phyloP scores from a whole-genome alignment of 2,797 vertebrate genomes.

The Gallinago nigripennis region DNA sequence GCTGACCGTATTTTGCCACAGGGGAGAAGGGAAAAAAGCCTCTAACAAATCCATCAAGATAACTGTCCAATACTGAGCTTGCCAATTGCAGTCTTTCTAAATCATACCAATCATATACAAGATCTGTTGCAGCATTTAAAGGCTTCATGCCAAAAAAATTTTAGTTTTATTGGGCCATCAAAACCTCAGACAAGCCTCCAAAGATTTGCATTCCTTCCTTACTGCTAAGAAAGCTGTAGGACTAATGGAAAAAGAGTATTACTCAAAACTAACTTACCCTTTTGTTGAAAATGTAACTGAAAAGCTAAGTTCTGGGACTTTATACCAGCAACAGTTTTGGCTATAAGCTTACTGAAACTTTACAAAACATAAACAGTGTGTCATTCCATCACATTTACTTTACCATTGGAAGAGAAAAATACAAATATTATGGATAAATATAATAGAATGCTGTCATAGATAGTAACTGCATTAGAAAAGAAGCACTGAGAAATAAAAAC shows the following conservation, averaged over 20 bases:
- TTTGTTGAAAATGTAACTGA: background rate
- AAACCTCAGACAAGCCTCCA: constrained; percentile 2
- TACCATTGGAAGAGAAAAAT: background rate
- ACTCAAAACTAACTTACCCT: background rate
- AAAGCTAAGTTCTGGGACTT: background rate
- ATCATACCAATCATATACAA: background rate
- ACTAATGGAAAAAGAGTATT: background rate
- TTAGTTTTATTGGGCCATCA: background rate
- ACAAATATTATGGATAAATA: background rate
- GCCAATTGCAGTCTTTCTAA: background rate
- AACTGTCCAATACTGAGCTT: background rate
- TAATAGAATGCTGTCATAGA: background rate
- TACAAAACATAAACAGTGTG: background rate
- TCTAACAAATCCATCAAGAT: background rate
- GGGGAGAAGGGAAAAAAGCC: background rate
- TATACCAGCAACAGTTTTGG: background rate
- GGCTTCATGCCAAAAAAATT: background rate
- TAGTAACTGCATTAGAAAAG: background rate
- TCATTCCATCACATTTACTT: background rate
- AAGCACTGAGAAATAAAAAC: background rate
- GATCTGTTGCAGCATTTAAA: background rate
- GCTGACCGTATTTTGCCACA: background rate
- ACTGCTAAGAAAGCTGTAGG: background rate
- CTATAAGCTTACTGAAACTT: background rate
- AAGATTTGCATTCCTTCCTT: background rate